A percentile compares a stretch with the other conserved stretches of the same genome.
Conservation (phyloP, 2,797 vertebrate species). For the Thamnophis elegans region DNA sequence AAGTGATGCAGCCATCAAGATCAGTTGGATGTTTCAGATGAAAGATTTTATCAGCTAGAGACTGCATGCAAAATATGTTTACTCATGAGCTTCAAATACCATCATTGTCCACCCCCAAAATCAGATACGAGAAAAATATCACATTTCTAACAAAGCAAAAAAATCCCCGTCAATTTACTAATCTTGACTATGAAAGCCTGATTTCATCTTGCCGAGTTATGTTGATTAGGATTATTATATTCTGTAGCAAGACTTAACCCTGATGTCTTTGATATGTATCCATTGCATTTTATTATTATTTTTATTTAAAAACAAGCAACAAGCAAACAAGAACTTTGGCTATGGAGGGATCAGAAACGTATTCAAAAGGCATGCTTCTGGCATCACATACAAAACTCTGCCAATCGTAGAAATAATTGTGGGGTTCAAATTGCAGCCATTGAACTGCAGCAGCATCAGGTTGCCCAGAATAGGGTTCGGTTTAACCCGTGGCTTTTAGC, state of each 20-base stretch:
- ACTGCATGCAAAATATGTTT: not conserved
- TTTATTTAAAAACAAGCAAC: not conserved
- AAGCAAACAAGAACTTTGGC: not conserved
- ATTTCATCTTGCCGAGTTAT: not conserved
- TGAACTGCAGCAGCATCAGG: not conserved
- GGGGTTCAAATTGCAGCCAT: too few species aligned
- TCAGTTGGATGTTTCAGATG: not conserved
- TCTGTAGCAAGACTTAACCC: not conserved
- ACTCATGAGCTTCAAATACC: not conserved
- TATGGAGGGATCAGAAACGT: not conserved
- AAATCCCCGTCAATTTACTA: not conserved
- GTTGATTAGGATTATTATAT: not conserved
- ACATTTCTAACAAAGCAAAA: not conserved
- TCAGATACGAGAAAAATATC: not conserved
- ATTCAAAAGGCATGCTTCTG: too few species aligned
- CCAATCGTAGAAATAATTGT: not conserved
- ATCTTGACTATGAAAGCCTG: not conserved
- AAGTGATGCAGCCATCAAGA: not conserved
- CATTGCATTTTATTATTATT: not conserved
- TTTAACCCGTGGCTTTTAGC: not conserved
- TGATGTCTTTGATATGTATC: not conserved
- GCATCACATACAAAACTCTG: not conserved
- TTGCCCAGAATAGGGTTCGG: not conserved
- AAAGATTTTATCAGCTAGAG: not conserved
- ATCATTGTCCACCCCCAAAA: not conserved